These are phyloP conservation scores for Chelonoidis abingdonii DNA, from an alignment of 2,113 vertebrate genomes.

Conservation along the genomic window DNA sequence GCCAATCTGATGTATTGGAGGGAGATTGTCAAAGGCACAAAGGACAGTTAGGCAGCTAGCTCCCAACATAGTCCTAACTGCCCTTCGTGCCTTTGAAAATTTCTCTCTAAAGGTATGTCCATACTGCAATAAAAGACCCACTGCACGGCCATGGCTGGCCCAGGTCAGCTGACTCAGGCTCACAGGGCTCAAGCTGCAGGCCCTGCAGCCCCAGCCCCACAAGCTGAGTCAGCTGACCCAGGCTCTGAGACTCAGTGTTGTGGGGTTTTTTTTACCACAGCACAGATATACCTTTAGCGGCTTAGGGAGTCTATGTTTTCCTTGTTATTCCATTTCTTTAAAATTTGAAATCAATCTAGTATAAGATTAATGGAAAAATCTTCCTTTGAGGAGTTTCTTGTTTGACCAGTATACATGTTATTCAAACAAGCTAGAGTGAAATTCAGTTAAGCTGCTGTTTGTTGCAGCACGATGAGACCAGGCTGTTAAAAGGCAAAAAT, in stretches of 20 bases:
- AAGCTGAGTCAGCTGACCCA: neutral
- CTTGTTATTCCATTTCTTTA: neutral
- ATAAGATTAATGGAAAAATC: neutral
- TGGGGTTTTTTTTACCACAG: neutral
- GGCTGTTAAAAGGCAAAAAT: conserved; percentile 75
- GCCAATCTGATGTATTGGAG: fast-evolving
- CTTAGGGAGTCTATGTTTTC: neutral
- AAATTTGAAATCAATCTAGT: conserved; percentile 28
- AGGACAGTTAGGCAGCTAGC: neutral
- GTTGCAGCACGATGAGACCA: conserved; percentile 68
- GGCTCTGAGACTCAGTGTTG: neutral
- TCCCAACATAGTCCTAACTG: neutral
- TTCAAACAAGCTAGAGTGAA: conserved; percentile 63
- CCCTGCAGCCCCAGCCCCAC: neutral
- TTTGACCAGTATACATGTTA: conserved; percentile 61
- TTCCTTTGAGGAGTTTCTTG: conserved; percentile 38
- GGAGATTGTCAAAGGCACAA: neutral
- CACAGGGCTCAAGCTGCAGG: neutral
- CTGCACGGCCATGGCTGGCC: neutral
- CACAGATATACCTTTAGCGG: neutral
- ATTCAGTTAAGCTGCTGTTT: conserved; percentile 72
- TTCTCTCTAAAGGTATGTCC: neutral
- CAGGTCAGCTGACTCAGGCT: neutral
- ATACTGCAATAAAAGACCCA: neutral
- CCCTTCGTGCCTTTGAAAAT: neutral